Evolutionary conservation across 2,888 invertebrate species (phyloP).

Genomic region (Loripinus fragilis): DNA sequence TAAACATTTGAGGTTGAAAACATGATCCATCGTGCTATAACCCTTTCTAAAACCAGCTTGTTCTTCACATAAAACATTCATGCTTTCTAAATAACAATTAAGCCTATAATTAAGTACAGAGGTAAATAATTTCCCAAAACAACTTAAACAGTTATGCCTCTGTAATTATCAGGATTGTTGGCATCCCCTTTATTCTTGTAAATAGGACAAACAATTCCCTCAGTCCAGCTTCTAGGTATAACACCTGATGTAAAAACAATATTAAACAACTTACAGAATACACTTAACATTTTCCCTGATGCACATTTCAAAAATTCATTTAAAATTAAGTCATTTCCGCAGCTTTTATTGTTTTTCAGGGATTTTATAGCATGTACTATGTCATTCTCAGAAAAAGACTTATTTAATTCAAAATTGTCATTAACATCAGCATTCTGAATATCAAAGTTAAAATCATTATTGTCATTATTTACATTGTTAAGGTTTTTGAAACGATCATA

Average conservation of each 20-base stretch:
- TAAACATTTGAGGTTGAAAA: not conserved
- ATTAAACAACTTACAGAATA: slow-evolving; percentile 21
- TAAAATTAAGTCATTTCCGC: slow-evolving; percentile 18
- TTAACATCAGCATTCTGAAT: not conserved
- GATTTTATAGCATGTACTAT: not conserved
- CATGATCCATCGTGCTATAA: not conserved
- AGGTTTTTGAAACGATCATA: not conserved
- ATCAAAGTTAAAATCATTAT: slow-evolving; percentile 18
- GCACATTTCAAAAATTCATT: slow-evolving; percentile 27
- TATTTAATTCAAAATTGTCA: slow-evolving; percentile 5
- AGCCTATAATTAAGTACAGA: slow-evolving; percentile 30
- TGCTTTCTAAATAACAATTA: not conserved
- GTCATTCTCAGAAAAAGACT: slow-evolving; percentile 12
- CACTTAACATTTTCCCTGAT: not conserved
- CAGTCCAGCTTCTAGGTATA: slow-evolving; percentile 28
- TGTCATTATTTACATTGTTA: not conserved
- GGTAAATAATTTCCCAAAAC: slow-evolving; percentile 35
- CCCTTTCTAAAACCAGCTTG: not conserved
- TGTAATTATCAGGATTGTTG: slow-evolving; percentile 25
- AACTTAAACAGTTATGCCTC: slow-evolving; percentile 31
- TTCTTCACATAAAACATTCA: not conserved
- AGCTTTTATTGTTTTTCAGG: slow-evolving; percentile 18
- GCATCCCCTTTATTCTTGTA: not conserved
- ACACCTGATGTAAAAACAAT: slow-evolving; percentile 17
- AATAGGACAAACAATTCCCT: slow-evolving; percentile 3